phyloP scores from a whole-genome alignment of 2,113 vertebrate genomes.

The Dascyllus trimaculatus region DNA sequence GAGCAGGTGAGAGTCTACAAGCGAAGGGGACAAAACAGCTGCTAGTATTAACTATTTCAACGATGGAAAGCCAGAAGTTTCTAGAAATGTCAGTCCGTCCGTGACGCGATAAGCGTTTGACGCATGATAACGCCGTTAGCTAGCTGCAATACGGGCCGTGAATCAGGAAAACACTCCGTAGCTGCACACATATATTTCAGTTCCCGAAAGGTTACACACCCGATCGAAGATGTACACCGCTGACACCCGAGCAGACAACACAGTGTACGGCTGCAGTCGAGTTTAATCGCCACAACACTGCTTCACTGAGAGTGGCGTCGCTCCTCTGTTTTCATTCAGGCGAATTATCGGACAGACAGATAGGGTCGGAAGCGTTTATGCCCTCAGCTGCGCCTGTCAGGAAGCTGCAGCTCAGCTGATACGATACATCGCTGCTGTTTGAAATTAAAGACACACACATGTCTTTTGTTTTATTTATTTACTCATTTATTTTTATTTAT shows the following conservation, averaged over 20 bases:
- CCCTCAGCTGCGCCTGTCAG: not conserved
- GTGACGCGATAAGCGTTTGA: conserved; percentile 52
- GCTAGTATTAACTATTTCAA: rapidly evolving
- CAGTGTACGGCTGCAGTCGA: not conserved
- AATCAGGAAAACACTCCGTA: not conserved
- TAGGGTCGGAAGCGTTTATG: rapidly evolving
- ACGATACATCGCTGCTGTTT: too few species aligned
- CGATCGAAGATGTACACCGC: not conserved
- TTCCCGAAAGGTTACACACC: conserved; percentile 23
- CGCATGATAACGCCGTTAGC: conserved; percentile 58
- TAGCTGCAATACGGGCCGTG: conserved; percentile 3
- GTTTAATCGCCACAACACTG: not conserved
- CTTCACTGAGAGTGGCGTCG: conserved; percentile 42
- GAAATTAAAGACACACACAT: too few species aligned
- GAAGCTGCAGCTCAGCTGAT: not conserved
- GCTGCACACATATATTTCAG: not conserved
- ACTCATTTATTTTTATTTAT: too few species aligned
- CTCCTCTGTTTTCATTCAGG: conserved; percentile 74
- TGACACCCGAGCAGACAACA: not conserved
- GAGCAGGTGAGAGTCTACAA: rapidly evolving
- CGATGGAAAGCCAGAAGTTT: conserved; percentile 44
- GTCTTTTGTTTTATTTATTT: too few species aligned
- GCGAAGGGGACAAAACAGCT: too few species aligned
- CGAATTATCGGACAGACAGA: conserved; percentile 46
- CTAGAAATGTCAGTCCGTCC: conserved; percentile 45